Percentiles rank a stretch among this genome's conserved stretches.
Evolutionary conservation across 2,797 vertebrate species (phyloP).

Genomic region (Sebastes iracundus): DNA sequence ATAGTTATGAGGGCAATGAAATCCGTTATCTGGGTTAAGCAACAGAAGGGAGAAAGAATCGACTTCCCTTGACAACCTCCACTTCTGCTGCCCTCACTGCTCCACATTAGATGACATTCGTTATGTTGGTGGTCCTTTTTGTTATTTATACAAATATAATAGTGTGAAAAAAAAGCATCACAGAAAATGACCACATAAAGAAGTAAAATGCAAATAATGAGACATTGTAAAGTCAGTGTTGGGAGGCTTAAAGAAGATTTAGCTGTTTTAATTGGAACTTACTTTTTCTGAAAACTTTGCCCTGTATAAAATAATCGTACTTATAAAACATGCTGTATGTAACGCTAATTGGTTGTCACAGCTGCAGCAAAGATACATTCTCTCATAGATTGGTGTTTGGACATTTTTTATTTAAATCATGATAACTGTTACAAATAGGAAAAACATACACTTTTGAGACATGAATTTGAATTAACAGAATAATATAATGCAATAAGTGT

Average conservation of each 20-base stretch:
- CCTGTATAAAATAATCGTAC: background rate
- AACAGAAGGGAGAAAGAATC: slow-evolving; percentile 45
- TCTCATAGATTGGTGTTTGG: background rate
- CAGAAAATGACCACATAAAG: background rate
- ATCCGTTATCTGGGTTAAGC: slow-evolving; percentile 57
- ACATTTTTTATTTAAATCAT: background rate
- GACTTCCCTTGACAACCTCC: slow-evolving; percentile 17
- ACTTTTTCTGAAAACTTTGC: background rate
- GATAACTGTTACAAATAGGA: background rate
- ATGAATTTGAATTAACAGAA: background rate
- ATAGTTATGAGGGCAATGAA: slow-evolving; percentile 65
- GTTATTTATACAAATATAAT: slow-evolving; percentile 24
- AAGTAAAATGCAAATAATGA: background rate
- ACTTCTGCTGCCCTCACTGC: slow-evolving; percentile 8
- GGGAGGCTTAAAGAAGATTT: background rate
- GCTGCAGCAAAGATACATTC: background rate
- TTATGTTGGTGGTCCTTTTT: slow-evolving; percentile 11
- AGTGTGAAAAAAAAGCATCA: background rate
- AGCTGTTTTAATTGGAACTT: background rate
- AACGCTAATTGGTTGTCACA: background rate
- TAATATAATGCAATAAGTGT: background rate
- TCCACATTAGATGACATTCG: background rate
- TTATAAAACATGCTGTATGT: background rate
- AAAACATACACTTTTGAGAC: background rate
- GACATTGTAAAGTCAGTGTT: background rate